Conservation (phyloP, 2,888 invertebrate genomes). For the Xanthorhoe spadicearia region DNA sequence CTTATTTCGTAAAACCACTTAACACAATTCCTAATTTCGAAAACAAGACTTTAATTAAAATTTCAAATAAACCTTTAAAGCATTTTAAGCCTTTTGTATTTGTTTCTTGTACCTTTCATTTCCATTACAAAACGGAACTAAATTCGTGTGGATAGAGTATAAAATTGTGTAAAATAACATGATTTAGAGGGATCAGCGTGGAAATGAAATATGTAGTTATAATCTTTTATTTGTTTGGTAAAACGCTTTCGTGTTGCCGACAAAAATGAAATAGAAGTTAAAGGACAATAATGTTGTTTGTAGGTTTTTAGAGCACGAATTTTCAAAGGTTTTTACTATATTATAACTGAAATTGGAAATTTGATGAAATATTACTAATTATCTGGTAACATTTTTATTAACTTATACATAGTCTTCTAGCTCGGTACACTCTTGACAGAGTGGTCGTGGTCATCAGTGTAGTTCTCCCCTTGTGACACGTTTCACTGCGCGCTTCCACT, state of each 20-base stretch:
- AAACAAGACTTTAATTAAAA: conserved; percentile 5
- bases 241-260: not conserved
- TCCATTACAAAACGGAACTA: not conserved
- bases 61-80: not conserved
- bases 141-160: not conserved
- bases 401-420: too few relatives aligned
- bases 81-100: conserved; percentile 4
- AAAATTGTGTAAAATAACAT: not conserved
- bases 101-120: not conserved
- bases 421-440: too few relatives aligned
- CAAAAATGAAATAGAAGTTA: not conserved
- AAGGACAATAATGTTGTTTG: not conserved
- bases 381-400: too few relatives aligned
- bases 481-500: too few relatives aligned
- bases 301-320: not conserved
- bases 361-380: too few relatives aligned
- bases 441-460: too few relatives aligned
- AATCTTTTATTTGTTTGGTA: conserved; percentile 4
- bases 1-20: not conserved
- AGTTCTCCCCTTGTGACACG: too few relatives aligned
- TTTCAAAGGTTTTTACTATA: too few relatives aligned
- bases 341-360: too few relatives aligned
- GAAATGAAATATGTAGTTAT: conserved; percentile 5
- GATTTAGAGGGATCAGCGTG: conserved; percentile 3
- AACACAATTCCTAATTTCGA: conserved; percentile 4